Evolutionary conservation across 2,888 invertebrate species (phyloP).

Genomic region (Suillia variegata): DNA sequence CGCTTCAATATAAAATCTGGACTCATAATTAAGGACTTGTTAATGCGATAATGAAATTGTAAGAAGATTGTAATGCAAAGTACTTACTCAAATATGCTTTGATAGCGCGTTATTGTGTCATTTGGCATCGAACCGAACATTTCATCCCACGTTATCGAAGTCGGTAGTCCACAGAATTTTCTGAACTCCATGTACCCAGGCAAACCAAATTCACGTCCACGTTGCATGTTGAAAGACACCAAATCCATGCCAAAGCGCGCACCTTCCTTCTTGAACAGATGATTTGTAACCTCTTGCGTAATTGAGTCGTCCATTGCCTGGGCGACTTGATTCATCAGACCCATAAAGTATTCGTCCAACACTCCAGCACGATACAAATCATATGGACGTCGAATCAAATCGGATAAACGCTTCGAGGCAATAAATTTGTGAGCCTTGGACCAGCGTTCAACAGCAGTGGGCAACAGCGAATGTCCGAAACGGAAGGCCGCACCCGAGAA

Average conservation of each 20-base stretch:
- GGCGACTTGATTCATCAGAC: slow-evolving; percentile 90
- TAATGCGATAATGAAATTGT: no score
- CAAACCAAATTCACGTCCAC: slow-evolving; percentile 88
- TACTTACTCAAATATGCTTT: slow-evolving; percentile 80
- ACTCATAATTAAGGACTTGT: not conserved
- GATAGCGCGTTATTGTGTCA: slow-evolving; percentile 81
- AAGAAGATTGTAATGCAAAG: not conserved
- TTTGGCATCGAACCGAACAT: slow-evolving; percentile 88
- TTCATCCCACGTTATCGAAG: slow-evolving; percentile 76
- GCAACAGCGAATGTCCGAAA: slow-evolving; percentile 88
- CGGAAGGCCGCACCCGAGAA: slow-evolving; percentile 92
- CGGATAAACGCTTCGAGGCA: slow-evolving; percentile 86
- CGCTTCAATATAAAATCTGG: not conserved
- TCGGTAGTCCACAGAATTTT: slow-evolving; percentile 85
- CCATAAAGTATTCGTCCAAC: slow-evolving; percentile 90
- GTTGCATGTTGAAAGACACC: slow-evolving; percentile 91
- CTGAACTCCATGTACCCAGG: slow-evolving; percentile 94
- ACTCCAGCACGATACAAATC: slow-evolving; percentile 90
- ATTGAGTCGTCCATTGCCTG: slow-evolving; percentile 95
- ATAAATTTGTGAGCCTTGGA: slow-evolving; percentile 94
- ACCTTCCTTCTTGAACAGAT: slow-evolving; percentile 81
- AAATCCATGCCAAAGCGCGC: slow-evolving; percentile 83
- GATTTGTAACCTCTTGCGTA: slow-evolving; percentile 88
- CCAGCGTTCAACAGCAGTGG: slow-evolving; percentile 91
- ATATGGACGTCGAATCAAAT: slow-evolving; percentile 85